Percentiles rank a stretch among this genome's conserved stretches.
Conservation (phyloP, 2,888 invertebrate genomes). For the Spatulosminthurus flaviceps region DNA sequence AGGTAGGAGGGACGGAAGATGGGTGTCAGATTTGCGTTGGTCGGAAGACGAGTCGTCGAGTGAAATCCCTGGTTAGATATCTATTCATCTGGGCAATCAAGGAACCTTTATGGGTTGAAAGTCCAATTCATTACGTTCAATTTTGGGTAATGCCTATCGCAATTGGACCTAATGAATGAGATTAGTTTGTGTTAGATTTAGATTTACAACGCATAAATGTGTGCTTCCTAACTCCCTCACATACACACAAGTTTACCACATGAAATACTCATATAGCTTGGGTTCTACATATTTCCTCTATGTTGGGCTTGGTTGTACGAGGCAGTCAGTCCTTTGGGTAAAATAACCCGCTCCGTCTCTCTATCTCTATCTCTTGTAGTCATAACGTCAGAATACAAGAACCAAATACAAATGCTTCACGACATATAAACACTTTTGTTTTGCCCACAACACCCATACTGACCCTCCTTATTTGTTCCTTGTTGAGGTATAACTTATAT, state of each 20-base stretch:
- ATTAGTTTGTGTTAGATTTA: conserved; percentile 64
- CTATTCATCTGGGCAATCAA: conserved; percentile 64
- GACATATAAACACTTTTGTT: not conserved
- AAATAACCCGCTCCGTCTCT: conserved; percentile 52
- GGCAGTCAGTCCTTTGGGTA: conserved; percentile 47
- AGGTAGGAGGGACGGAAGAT: conserved; percentile 42
- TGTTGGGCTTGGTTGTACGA: too few relatives aligned
- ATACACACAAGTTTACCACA: conserved; percentile 22
- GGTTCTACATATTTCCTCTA: too few relatives aligned
- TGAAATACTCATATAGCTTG: conserved; percentile 4
- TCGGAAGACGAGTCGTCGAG: conserved; percentile 42
- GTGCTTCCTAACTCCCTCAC: conserved; percentile 50
- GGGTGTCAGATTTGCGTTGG: conserved; percentile 44
- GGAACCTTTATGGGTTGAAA: conserved; percentile 64
- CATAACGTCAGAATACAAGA: conserved; percentile 32
- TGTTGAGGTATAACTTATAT: conserved; percentile 27
- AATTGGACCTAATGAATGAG: conserved; percentile 64
- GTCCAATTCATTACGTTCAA: conserved; percentile 64
- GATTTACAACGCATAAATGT: conserved; percentile 64
- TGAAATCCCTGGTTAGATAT: conserved; percentile 62
- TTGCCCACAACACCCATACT: not conserved
- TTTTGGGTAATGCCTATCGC: conserved; percentile 63
- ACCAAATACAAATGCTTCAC: conserved; percentile 6
- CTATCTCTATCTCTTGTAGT: conserved; percentile 37
- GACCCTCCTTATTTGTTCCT: conserved; percentile 40